A percentile compares a stretch with the other conserved stretches of the same genome.
Evolutionary conservation across 2,797 vertebrate genomes (phyloP).

Genomic region (Cyprinella venusta): DNA sequence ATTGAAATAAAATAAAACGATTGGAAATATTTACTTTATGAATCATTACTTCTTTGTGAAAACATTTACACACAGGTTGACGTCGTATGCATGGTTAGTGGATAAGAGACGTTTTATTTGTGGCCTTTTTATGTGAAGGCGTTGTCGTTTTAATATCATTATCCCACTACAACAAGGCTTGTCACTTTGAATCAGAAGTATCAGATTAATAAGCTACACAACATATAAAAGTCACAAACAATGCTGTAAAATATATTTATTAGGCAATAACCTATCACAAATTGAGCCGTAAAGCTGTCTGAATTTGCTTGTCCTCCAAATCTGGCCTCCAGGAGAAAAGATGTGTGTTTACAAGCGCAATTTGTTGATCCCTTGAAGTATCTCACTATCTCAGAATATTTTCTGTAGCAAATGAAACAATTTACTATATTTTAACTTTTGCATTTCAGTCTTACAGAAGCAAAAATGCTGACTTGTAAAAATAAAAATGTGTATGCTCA

Average conservation of each 20-base stretch:
- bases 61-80: neutral
- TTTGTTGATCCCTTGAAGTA: neutral
- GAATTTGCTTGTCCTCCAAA: slow-evolving; percentile 36
- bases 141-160: slow-evolving; percentile 48
- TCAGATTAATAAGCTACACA: slow-evolving; percentile 40
- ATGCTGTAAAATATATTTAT: slow-evolving; percentile 56
- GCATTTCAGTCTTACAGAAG: slow-evolving; percentile 15
- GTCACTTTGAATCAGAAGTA: slow-evolving; percentile 45
- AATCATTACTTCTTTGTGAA: neutral
- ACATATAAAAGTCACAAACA: slow-evolving; percentile 43
- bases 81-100: neutral
- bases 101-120: slow-evolving; percentile 22
- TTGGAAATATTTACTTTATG: neutral
- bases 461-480: neutral
- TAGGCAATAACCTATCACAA: slow-evolving; percentile 53
- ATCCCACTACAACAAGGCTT: slow-evolving; percentile 38
- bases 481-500: neutral
- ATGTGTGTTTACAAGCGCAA: slow-evolving; percentile 20
- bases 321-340: slow-evolving; percentile 24
- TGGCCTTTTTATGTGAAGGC: slow-evolving; percentile 24
- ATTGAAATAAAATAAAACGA: neutral
- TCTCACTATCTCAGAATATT: slow-evolving; percentile 19
- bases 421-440: slow-evolving; percentile 14
- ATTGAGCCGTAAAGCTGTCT: slow-evolving; percentile 48
- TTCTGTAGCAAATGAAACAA: neutral